Conservation (phyloP, 1,140 invertebrate species). For the Temnothorax nylanderi region DNA sequence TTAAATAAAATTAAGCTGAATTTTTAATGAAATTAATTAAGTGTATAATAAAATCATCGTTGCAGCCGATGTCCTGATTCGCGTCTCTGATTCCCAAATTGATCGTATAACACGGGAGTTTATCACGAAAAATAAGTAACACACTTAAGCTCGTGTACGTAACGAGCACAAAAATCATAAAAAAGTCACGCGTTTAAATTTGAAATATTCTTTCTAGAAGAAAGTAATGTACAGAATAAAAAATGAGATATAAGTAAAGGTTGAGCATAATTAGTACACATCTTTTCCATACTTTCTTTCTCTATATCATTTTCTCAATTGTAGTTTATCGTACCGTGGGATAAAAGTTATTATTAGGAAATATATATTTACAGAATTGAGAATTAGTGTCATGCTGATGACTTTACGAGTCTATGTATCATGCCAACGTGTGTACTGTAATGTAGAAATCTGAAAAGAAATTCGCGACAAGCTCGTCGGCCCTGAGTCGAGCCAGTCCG, state of each 20-base stretch:
- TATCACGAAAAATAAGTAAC: neutral
- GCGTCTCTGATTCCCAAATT: conserved; percentile 19
- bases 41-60: conserved; percentile 34
- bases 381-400: neutral
- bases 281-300: neutral
- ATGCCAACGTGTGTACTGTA: conserved; percentile 40
- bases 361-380: neutral
- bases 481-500: conserved; percentile 66
- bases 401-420: conserved; percentile 61
- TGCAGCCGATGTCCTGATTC: conserved; percentile 9
- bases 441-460: conserved; percentile 44
- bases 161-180: neutral
- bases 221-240: neutral
- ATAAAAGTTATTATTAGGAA: neutral
- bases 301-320: neutral
- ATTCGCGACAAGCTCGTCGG: conserved; percentile 78
- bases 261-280: neutral
- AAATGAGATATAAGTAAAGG: neutral
- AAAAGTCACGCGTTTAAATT: neutral
- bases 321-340: neutral
- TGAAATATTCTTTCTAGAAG: neutral
- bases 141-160: neutral
- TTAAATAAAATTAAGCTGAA: conserved; percentile 32
- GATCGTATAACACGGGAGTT: neutral
- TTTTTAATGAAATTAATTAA: conserved; percentile 41